phyloP scores from a whole-genome alignment of 1,140 invertebrate species.

The Solenopsis fugax region DNA sequence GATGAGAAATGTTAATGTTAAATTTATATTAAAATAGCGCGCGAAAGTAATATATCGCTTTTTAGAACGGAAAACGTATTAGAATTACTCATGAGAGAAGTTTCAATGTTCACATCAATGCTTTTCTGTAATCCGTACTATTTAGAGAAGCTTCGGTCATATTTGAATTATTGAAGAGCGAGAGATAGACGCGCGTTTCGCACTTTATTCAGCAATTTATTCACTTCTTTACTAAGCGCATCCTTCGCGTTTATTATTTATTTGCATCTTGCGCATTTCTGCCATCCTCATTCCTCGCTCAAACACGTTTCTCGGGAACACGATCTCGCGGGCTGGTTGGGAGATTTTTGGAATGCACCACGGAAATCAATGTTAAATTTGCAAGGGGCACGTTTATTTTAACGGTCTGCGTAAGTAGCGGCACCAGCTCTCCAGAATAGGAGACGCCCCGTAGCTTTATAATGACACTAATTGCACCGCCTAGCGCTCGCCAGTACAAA shows the following conservation, averaged over 20 bases:
- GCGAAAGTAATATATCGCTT: background rate
- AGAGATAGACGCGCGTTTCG: background rate
- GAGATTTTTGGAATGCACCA: slow-evolving; percentile 44
- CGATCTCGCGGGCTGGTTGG: slow-evolving; percentile 1
- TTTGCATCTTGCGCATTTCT: slow-evolving; percentile 9
- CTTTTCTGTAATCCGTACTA: background rate
- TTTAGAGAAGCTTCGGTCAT: background rate
- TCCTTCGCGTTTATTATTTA: slow-evolving; percentile 39
- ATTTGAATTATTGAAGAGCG: background rate
- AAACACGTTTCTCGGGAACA: background rate
- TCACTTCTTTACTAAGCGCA: background rate
- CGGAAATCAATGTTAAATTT: slow-evolving; percentile 63
- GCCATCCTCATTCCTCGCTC: slow-evolving; percentile 16
- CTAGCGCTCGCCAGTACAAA: slow-evolving; percentile 42
- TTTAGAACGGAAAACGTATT: background rate
- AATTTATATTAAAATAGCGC: background rate
- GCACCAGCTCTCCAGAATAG: slow-evolving; percentile 9
- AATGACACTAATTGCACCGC: slow-evolving; percentile 69
- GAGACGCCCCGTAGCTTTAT: slow-evolving; percentile 59
- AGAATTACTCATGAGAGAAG: background rate
- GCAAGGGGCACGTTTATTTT: slow-evolving; percentile 59
- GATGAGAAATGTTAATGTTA: background rate
- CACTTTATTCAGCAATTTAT: slow-evolving; percentile 41
- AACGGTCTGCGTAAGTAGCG: slow-evolving; percentile 36
- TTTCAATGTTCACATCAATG: background rate